Percentiles rank a stretch among this genome's conserved stretches.
Conservation (phyloP, 2,797 vertebrate species). For the Cheirogaleus major region DNA sequence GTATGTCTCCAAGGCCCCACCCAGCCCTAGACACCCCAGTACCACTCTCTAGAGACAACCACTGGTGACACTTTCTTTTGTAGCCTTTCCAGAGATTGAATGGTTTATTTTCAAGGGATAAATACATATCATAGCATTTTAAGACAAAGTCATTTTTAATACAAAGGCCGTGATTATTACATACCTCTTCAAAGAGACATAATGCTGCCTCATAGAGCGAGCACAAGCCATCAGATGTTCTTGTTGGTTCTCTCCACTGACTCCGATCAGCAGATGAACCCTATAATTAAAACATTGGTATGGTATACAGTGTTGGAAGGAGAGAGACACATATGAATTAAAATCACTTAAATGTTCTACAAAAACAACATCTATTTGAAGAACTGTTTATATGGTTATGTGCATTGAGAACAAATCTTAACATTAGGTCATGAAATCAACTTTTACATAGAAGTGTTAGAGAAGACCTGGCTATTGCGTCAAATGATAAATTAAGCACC, state of each 20-base stretch:
- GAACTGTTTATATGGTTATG: constrained; percentile 37
- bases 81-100: neutral
- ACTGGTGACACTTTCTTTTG: neutral
- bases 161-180: constrained; percentile 59
- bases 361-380: constrained; percentile 45
- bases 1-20: neutral
- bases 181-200: constrained; percentile 96
- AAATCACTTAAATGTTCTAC: neutral
- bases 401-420: constrained; percentile 54
- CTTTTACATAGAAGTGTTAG: neutral
- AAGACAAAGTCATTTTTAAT: neutral
- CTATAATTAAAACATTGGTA: constrained; percentile 83
- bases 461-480: neutral
- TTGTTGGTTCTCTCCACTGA: constrained; percentile 97
- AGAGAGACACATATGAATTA: constrained; percentile 1
- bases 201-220: constrained; percentile 96
- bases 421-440: constrained; percentile 48
- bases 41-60: neutral
- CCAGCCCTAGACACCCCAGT: neutral
- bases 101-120: constrained; percentile 21
- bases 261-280: constrained; percentile 97
- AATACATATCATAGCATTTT: constrained; percentile 26
- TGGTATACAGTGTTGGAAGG: constrained; percentile 45
- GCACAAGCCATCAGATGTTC: constrained; percentile 94
- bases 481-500: neutral